Percentiles rank a stretch among this genome's conserved stretches.
phyloP scores from a whole-genome alignment of 53 echinoderm and acorn worm genomes.

The Arbacia lixula region DNA sequence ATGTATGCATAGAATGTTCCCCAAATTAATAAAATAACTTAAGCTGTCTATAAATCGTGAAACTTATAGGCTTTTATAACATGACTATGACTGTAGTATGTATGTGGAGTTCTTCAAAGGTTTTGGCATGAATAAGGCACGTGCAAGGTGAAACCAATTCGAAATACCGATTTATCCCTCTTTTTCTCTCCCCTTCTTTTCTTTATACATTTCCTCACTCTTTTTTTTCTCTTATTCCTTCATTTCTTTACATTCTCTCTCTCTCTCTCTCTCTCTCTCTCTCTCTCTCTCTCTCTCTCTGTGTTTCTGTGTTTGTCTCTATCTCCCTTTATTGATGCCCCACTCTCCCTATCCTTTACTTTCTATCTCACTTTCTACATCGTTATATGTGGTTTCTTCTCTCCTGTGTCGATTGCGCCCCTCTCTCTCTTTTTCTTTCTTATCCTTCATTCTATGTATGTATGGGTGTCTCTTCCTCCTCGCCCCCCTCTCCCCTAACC shows the following conservation, averaged over 20 bases:
- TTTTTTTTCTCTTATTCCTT: neutral
- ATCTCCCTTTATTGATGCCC: neutral
- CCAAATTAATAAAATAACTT: too few relatives aligned
- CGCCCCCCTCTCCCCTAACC: neutral
- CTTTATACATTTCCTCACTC: neutral
- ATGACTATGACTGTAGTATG: too few relatives aligned
- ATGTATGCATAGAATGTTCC: too few relatives aligned
- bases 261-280: neutral
- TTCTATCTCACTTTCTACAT: neutral
- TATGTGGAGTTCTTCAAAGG: too few relatives aligned
- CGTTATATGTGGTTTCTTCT: too few relatives aligned
- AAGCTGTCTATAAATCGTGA: too few relatives aligned
- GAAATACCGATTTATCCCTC: neutral
- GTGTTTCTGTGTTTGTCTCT: neutral
- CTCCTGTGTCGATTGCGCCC: too few relatives aligned
- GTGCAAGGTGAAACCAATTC: constrained; percentile 3
- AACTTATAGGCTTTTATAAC: too few relatives aligned
- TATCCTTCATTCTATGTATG: too few relatives aligned
- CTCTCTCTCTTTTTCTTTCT: too few relatives aligned
- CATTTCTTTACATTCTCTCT: neutral
- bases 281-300: neutral
- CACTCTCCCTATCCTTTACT: neutral
- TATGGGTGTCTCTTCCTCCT: too few relatives aligned
- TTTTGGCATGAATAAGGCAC: constrained; percentile 43
- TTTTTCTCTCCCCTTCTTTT: neutral